Percentiles rank a stretch among this genome's conserved stretches.
Conservation (phyloP, 2,888 invertebrate genomes). For the Sinopyrophorus schimmeli region DNA sequence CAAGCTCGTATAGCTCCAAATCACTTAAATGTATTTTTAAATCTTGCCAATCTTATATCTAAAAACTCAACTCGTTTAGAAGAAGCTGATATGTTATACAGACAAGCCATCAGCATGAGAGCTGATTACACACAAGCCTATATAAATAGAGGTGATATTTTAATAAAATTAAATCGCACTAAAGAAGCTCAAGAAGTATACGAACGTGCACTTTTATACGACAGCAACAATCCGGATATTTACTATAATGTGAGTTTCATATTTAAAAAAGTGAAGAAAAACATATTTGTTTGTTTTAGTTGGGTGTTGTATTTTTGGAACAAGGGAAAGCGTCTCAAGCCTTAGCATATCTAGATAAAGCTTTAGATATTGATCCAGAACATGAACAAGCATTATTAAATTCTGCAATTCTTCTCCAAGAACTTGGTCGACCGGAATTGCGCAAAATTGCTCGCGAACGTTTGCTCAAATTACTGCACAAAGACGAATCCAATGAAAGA, state of each 20-base stretch:
- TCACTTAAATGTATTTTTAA: slow-evolving; percentile 93
- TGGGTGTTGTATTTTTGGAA: slow-evolving; percentile 93
- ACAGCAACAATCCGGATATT: slow-evolving; percentile 91
- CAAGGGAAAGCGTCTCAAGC: slow-evolving; percentile 91
- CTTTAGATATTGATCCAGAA: slow-evolving; percentile 88
- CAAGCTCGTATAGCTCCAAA: slow-evolving; percentile 95
- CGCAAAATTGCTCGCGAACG: slow-evolving; percentile 80
- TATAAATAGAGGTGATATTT: slow-evolving; percentile 94
- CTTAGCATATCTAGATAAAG: slow-evolving; percentile 88
- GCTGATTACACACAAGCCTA: slow-evolving; percentile 96
- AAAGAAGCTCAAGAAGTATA: slow-evolving; percentile 95
- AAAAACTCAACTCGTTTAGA: slow-evolving; percentile 88
- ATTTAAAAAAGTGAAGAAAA: too few species aligned
- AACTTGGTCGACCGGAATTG: slow-evolving; percentile 78
- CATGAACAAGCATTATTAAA: slow-evolving; percentile 94
- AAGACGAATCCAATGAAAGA: slow-evolving; percentile 80
- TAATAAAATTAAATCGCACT: slow-evolving; percentile 91
- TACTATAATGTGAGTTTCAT: slow-evolving; percentile 83
- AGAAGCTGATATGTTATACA: slow-evolving; percentile 91
- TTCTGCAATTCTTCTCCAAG: slow-evolving; percentile 92
- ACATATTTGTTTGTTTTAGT: slow-evolving; percentile 62
- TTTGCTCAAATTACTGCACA: slow-evolving; percentile 77
- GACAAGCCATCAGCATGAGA: slow-evolving; percentile 96
- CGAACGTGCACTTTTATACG: slow-evolving; percentile 88
- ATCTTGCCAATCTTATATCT: slow-evolving; percentile 91